A percentile compares a stretch with the other conserved stretches of the same genome.
Conservation (phyloP, 2,113 vertebrate species). For the Salminus brasiliensis region DNA sequence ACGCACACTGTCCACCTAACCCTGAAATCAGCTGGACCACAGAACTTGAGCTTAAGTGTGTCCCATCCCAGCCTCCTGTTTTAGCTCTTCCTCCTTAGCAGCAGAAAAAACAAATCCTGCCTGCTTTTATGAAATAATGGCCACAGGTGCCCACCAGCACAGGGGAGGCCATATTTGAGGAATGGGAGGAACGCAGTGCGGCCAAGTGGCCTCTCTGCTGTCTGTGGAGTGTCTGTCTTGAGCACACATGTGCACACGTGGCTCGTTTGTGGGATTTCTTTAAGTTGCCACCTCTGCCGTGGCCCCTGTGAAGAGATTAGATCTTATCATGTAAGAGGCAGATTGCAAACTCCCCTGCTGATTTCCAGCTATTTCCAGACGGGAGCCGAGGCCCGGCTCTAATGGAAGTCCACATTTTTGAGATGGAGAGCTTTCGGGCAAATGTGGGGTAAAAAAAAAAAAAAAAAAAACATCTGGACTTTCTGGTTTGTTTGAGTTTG, state of each 20-base stretch:
- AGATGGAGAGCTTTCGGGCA: not conserved
- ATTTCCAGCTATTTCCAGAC: conserved; percentile 37
- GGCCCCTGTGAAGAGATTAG: not conserved
- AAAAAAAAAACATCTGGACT: not conserved
- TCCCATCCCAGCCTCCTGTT: conserved; percentile 19
- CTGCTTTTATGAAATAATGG: conserved; percentile 47
- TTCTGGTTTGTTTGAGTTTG: conserved; percentile 55
- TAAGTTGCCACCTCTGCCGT: not conserved
- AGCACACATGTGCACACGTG: not conserved
- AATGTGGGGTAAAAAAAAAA: no score
- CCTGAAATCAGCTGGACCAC: not conserved
- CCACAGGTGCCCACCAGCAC: conserved; percentile 44
- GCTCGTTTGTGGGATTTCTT: conserved; percentile 15
- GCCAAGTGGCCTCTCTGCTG: conserved; percentile 22
- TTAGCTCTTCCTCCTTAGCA: conserved; percentile 15
- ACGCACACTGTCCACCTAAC: no score
- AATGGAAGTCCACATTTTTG: not conserved
- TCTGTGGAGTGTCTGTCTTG: conserved; percentile 5
- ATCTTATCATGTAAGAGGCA: conserved; percentile 6
- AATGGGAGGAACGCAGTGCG: conserved; percentile 35
- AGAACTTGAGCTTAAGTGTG: not conserved
- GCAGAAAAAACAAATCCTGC: conserved; percentile 34
- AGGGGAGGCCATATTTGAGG: conserved; percentile 34
- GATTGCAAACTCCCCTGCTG: conserved; percentile 14
- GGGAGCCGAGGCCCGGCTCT: not conserved